Percentiles rank a stretch among this genome's conserved stretches.
Evolutionary conservation across 2,797 vertebrate genomes (phyloP).

Genomic region (Macroramphosus scolopax): DNA sequence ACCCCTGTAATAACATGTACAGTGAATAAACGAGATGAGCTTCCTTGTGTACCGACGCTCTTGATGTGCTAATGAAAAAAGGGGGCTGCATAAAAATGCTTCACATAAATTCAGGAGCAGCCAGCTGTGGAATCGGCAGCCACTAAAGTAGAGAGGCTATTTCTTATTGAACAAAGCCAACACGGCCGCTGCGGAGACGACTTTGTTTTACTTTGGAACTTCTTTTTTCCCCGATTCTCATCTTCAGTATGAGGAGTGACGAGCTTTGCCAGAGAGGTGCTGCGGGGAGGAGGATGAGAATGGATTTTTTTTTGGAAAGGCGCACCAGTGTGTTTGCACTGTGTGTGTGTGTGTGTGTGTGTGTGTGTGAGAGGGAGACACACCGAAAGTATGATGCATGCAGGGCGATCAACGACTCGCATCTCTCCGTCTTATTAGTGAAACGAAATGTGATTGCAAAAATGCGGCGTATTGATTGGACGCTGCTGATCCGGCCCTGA

Average conservation of each 20-base stretch:
- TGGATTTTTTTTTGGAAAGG: too few relatives aligned
- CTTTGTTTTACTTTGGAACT: slow-evolving; percentile 38
- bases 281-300: slow-evolving; percentile 22
- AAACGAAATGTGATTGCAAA: slow-evolving; percentile 34
- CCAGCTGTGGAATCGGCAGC: slow-evolving; percentile 54
- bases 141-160: slow-evolving; percentile 47
- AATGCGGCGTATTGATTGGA: slow-evolving; percentile 45
- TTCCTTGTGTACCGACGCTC: slow-evolving; percentile 34
- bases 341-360: slow-evolving; percentile 1
- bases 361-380: not conserved
- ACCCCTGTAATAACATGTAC: slow-evolving; percentile 23
- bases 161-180: slow-evolving; percentile 58
- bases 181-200: slow-evolving; percentile 18
- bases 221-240: slow-evolving; percentile 34
- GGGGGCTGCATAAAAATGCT: slow-evolving; percentile 49
- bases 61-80: slow-evolving; percentile 58
- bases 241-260: slow-evolving; percentile 23
- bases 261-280: slow-evolving; percentile 16
- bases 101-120: slow-evolving; percentile 57
- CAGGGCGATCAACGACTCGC: slow-evolving; percentile 27
- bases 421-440: slow-evolving; percentile 26
- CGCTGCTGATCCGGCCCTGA: slow-evolving; percentile 14
- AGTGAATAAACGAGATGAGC: slow-evolving; percentile 15
- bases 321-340: too few relatives aligned
- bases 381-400: slow-evolving; percentile 12